Evolutionary conservation across 1,140 invertebrate genomes (phyloP), one percentile per base, ranked within the genome.

Genomic region (Doryteuthis pealeii): DNA sequence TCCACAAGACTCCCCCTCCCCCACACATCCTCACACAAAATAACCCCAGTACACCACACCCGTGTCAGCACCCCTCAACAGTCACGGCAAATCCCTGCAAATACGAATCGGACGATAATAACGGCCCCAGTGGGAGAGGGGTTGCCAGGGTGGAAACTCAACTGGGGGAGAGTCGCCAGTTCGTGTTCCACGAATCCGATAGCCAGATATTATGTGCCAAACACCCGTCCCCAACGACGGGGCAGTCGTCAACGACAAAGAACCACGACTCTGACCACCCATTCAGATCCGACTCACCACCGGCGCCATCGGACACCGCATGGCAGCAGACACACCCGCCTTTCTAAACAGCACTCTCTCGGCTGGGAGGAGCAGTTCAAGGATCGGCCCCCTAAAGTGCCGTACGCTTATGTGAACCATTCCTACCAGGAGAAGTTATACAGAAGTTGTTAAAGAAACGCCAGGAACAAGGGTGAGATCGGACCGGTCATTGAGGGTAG

Each of bases 351-450:
- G 74, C 73, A 79, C 28, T 85, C 82, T 10, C 68, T 83, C 12
- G 83, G 82, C 30, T 85, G 84, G 84, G 83, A 86, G 2, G 79
- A 83, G 66, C 79, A 85, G 76, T 83, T 82, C 72, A 81, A 75
- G 67, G 76, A 79, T 33, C 71, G 78, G 15, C 80, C 82, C 31
- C 43, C 43, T 12, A 83, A 82, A 78, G 71, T 79, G 18, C 81
- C 84, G 14, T 87, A 87, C 74, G 85, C 81, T 1, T 85, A 85
- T 79, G 84, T 87, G 12, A 85, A 85, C 77, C 82, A 87, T 75
- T 82, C 79, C 58, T 85, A 85, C 70, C 76, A 76, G 49, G 83
- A 85, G 49, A 82, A 72, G 81, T 85, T 15, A 77, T 81, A 73
- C 76, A 82, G 35, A 87, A 86, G 77, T 79, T 84, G 6, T 78